A percentile compares a stretch with the other conserved stretches of the same genome.
Conservation (phyloP, 2,797 vertebrate genomes). For the Chelonia mydas region DNA sequence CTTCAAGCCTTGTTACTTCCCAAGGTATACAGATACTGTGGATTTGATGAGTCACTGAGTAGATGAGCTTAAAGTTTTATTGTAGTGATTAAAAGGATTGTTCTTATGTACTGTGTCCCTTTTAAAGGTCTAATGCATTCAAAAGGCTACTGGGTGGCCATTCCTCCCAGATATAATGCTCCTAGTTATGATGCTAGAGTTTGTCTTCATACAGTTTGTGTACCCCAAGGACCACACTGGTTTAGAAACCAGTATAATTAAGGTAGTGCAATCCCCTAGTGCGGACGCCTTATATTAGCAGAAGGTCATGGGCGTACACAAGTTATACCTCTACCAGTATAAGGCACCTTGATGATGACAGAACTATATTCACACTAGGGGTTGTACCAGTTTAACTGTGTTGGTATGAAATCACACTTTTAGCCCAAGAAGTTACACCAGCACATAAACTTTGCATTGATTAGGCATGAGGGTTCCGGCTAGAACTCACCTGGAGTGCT, state of each 20-base stretch:
- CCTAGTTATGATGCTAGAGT: not conserved
- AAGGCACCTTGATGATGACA: not conserved
- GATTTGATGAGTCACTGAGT: not conserved
- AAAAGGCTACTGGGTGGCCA: not conserved
- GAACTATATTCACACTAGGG: not conserved
- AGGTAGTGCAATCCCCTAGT: not conserved
- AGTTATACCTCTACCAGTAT: not conserved
- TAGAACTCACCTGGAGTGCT: not conserved
- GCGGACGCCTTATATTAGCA: not conserved
- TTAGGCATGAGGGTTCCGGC: not conserved
- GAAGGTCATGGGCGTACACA: not conserved
- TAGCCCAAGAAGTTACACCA: not conserved
- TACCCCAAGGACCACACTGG: not conserved
- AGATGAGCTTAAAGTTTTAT: not conserved
- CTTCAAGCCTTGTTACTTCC: not conserved
- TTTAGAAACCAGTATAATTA: not conserved
- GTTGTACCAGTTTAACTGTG: not conserved
- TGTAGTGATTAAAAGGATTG: not conserved
- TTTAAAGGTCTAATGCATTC: not conserved
- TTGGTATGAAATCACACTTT: not conserved
- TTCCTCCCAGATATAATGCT: not conserved
- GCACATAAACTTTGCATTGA: not conserved
- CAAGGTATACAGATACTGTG: not conserved
- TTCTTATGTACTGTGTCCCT: not conserved
- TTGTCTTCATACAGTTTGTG: not conserved